Evolutionary conservation across 2,888 invertebrate species (phyloP).

Genomic region (Phaonia tiefii): DNA sequence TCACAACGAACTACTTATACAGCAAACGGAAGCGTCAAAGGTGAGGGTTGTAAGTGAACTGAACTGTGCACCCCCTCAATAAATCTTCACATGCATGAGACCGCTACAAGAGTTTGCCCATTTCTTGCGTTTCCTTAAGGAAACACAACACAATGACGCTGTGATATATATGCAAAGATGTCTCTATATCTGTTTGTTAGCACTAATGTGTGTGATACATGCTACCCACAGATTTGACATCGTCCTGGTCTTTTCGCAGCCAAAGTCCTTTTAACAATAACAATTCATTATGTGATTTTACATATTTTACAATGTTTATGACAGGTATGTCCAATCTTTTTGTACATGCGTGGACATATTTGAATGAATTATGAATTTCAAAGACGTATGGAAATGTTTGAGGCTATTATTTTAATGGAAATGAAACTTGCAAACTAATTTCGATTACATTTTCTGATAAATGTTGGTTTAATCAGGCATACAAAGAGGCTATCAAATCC

Average conservation of each 20-base stretch:
- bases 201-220: conserved; percentile 58
- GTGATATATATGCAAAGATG: conserved; percentile 31
- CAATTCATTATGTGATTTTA: conserved; percentile 62
- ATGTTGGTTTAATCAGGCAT: too few relatives aligned
- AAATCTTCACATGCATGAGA: conserved; percentile 51
- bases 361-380: too few relatives aligned
- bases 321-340: conserved; percentile 33
- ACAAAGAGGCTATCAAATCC: too few relatives aligned
- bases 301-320: conserved; percentile 22
- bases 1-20: conserved; percentile 39
- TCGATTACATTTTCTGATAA: too few relatives aligned
- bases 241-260: conserved; percentile 27
- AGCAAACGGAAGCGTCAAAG: conserved; percentile 59
- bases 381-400: too few relatives aligned
- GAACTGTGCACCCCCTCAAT: conserved; percentile 45
- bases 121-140: conserved; percentile 62
- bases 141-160: conserved; percentile 54
- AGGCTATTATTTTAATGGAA: too few relatives aligned
- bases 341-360: not conserved
- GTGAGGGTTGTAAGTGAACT: conserved; percentile 59
- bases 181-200: conserved; percentile 25
- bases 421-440: too few relatives aligned
- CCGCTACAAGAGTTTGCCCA: conserved; percentile 57
- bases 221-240: conserved; percentile 50
- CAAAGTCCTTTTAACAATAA: conserved; percentile 56